phyloP scores from a whole-genome alignment of 2,113 vertebrate species.

The Zosterops hypoxanthus region DNA sequence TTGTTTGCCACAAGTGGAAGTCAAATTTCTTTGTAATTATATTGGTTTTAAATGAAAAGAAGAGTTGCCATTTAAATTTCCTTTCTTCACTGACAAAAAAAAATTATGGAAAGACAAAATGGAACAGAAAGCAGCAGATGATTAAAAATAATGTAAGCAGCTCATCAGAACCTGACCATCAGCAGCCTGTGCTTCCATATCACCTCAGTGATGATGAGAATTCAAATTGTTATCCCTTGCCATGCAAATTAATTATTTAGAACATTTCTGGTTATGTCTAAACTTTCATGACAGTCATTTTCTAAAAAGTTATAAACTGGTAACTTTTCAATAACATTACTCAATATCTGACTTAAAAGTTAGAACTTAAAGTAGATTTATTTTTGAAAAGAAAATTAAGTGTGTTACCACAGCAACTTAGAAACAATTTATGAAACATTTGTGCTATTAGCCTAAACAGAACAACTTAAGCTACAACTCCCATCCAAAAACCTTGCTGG shows the following conservation, averaged over 20 bases:
- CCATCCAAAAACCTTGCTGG: background rate
- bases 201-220: background rate
- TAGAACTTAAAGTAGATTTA: background rate
- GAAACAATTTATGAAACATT: conserved; percentile 37
- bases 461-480: background rate
- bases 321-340: background rate
- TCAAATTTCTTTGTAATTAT: background rate
- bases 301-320: background rate
- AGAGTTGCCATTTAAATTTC: background rate
- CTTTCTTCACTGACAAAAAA: background rate
- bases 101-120: background rate
- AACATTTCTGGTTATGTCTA: background rate
- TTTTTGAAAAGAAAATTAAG: background rate
- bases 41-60: background rate
- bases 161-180: background rate
- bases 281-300: background rate
- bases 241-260: background rate
- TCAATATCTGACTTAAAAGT: conserved; percentile 12
- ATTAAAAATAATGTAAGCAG: background rate
- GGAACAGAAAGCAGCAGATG: background rate
- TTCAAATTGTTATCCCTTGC: background rate
- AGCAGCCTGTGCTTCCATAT: background rate
- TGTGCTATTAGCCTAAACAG: conserved; percentile 15
- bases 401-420: conserved; percentile 22
- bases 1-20: background rate